A percentile compares a stretch with the other conserved stretches of the same genome.
These are phyloP conservation scores for Gallinago jamesoni DNA, from an alignment of 2,113 vertebrate genomes.

Conservation along the genomic window DNA sequence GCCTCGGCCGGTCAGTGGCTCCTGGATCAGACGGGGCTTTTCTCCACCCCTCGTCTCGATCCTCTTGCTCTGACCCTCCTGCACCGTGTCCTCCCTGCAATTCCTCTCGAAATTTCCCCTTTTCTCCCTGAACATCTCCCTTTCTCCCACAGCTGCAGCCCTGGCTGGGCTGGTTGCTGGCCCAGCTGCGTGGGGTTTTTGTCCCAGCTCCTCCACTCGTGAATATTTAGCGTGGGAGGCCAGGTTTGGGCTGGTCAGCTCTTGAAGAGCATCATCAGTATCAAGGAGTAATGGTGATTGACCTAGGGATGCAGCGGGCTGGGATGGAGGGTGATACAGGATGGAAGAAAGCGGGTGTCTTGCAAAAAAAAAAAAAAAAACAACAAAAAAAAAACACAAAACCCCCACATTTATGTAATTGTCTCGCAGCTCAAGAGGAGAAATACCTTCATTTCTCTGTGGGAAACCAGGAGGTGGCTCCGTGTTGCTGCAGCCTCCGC, in stretches of 20 bases:
- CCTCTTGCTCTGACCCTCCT: background rate
- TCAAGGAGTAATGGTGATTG: accelerated
- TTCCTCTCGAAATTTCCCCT: background rate
- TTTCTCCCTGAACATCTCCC: background rate
- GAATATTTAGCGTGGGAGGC: accelerated
- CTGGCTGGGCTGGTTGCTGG: background rate
- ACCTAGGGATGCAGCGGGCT: accelerated
- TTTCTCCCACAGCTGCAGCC: background rate
- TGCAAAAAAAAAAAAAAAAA: background rate
- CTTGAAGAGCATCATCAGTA: accelerated
- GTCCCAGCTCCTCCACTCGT: background rate
- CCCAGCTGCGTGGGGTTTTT: background rate
- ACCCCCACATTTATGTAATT: accelerated
- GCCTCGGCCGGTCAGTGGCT: accelerated
- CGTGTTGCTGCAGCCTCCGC: background rate
- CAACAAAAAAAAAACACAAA: background rate
- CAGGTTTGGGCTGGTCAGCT: background rate
- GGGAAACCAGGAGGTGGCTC: background rate
- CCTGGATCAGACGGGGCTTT: background rate
- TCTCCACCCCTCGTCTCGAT: background rate
- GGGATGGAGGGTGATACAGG: background rate
- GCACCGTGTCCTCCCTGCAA: background rate
- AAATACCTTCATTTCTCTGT: background rate
- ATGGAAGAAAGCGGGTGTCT: background rate
- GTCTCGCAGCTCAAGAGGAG: background rate